Percentiles rank a stretch among this genome's conserved stretches.
Evolutionary conservation across 2,113 vertebrate genomes (phyloP).

Genomic region (Gadus macrocephalus): DNA sequence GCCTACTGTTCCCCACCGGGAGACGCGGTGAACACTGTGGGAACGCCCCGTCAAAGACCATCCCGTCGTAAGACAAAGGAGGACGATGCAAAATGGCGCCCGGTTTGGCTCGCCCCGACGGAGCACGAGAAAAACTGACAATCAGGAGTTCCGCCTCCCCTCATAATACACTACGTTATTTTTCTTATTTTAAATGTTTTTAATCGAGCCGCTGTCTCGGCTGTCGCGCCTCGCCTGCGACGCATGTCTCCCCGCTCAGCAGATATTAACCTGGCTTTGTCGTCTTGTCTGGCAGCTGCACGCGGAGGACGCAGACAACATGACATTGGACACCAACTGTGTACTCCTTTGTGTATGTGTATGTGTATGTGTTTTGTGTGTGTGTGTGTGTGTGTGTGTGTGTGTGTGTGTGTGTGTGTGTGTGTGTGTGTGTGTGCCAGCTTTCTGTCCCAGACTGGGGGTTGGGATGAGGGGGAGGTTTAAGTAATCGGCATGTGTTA

Average conservation of each 20-base stretch:
- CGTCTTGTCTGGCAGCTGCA: conserved; percentile 16
- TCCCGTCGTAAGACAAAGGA: background rate
- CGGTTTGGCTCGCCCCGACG: background rate
- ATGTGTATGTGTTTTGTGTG: no score
- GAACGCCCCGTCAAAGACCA: no score
- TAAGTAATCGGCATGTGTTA: conserved; percentile 49
- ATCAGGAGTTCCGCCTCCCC: conserved; percentile 35
- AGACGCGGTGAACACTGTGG: no score
- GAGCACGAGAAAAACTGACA: conserved; percentile 1
- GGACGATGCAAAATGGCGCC: background rate
- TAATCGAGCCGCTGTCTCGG: conserved; percentile 21
- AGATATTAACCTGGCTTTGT: conserved; percentile 55
- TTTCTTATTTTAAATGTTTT: conserved; percentile 5
- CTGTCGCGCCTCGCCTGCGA: conserved; percentile 32
- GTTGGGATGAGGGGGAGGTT: conserved; percentile 9
- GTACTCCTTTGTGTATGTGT: no score
- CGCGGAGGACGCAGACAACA: conserved; percentile 40
- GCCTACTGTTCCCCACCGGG: no score
- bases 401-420: conserved; percentile 3
- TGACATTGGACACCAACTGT: conserved; percentile 8
- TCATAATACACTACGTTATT: conserved; percentile 33
- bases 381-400: conserved; percentile 27
- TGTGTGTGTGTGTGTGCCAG: conserved; percentile 11
- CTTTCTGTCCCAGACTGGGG: conserved; percentile 34
- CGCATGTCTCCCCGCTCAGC: conserved; percentile 47